Evolutionary conservation across 2,113 vertebrate genomes (phyloP).

Genomic region (Bufo bufo): DNA sequence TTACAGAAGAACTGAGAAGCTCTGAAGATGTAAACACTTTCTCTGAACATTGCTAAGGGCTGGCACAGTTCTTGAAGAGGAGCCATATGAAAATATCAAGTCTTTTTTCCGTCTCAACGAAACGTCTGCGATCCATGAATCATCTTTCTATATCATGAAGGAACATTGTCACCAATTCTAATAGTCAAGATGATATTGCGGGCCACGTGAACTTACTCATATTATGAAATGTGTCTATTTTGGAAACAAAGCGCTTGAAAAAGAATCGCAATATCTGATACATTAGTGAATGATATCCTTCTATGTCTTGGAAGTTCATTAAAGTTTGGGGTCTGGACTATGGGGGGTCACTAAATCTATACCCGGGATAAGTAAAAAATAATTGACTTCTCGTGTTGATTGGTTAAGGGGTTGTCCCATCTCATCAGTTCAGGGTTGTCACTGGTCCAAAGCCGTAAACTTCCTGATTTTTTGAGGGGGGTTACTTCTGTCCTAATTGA

Average conservation of each 20-base stretch:
- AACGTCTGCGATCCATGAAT: slow-evolving; percentile 4
- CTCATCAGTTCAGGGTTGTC: too few species aligned
- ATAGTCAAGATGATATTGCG: neutral
- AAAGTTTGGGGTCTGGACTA: neutral
- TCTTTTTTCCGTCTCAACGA: neutral
- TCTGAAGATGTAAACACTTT: slow-evolving; percentile 23
- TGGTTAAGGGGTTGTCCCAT: too few species aligned
- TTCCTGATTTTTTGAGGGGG: too few species aligned
- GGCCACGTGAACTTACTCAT: neutral
- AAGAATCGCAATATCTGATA: neutral
- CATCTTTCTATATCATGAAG: neutral
- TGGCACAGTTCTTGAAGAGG: neutral
- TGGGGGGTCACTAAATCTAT: too few species aligned
- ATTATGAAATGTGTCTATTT: neutral
- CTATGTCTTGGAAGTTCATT: neutral
- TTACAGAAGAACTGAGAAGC: neutral
- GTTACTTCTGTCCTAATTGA: too few species aligned
- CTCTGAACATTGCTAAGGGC: neutral
- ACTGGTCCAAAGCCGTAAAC: too few species aligned
- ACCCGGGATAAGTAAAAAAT: too few species aligned
- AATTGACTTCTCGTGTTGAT: neutral
- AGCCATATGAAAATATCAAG: slow-evolving; percentile 12
- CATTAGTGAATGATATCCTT: neutral
- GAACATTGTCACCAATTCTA: neutral
- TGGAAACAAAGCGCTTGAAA: neutral